phyloP scores from a whole-genome alignment of 2,888 invertebrate species.

The Lasius platythorax region DNA sequence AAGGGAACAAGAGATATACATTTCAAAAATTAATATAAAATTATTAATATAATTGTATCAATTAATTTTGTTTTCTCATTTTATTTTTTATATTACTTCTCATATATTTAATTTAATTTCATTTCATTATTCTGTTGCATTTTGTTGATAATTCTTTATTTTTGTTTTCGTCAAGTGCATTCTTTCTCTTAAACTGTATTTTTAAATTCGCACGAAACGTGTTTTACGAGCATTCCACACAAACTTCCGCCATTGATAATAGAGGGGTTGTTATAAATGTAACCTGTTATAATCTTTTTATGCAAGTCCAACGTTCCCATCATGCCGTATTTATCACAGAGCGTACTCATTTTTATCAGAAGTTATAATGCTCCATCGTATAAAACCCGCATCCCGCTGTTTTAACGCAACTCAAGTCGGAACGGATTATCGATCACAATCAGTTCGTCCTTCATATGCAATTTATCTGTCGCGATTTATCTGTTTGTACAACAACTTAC shows the following conservation, averaged over 20 bases:
- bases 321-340: slow-evolving; percentile 1
- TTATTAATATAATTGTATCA: not conserved
- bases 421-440: slow-evolving; percentile 68
- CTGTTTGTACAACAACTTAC: not conserved
- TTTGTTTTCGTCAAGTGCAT: not conserved
- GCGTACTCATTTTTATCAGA: not conserved
- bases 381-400: slow-evolving; percentile 8
- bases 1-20: not conserved
- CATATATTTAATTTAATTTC: not conserved
- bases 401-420: slow-evolving; percentile 19
- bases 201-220: not conserved
- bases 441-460: slow-evolving; percentile 62
- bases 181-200: not conserved
- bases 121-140: not conserved
- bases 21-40: not conserved
- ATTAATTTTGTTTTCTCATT: not conserved
- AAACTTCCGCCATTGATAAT: not conserved
- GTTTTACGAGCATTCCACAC: not conserved
- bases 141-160: not conserved
- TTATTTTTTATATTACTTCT: not conserved
- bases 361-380: not conserved
- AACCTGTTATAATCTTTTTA: not conserved
- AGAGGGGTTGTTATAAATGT: not conserved
- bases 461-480: slow-evolving; percentile 60
- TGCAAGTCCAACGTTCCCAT: not conserved